Conservation (phyloP, 2,888 invertebrate species). For the Neocrepidodera transversa region DNA sequence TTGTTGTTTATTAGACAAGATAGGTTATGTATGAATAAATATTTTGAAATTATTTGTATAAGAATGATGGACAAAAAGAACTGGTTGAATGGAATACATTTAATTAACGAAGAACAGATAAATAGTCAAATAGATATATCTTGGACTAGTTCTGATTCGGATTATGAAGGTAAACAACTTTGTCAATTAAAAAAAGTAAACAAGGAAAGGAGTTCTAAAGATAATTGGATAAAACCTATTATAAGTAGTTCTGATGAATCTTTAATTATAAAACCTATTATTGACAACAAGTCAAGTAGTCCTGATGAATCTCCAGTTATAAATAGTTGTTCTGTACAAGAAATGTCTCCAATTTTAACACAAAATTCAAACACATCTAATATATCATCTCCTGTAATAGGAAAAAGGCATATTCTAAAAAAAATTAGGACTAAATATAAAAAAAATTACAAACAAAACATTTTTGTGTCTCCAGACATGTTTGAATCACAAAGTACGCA, state of each 20-base stretch:
- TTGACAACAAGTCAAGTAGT: neutral
- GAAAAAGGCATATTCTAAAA: slow-evolving; percentile 32
- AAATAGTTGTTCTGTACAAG: slow-evolving; percentile 30
- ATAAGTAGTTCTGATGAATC: too few relatives aligned
- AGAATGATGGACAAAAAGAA: slow-evolving; percentile 32
- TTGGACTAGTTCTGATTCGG: slow-evolving; percentile 46
- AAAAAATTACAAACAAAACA: slow-evolving; percentile 16
- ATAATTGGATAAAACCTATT: slow-evolving; percentile 26
- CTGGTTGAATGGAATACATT: slow-evolving; percentile 34
- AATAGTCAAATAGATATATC: slow-evolving; percentile 39
- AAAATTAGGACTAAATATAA: slow-evolving; percentile 31
- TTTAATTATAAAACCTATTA: neutral
- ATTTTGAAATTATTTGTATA: too few relatives aligned
- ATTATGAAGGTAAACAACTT: slow-evolving; percentile 30
- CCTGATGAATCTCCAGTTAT: slow-evolving; percentile 43
- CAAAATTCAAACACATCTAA: slow-evolving; percentile 5
- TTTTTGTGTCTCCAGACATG: slow-evolving; percentile 33
- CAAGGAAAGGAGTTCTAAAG: neutral
- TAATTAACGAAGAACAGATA: slow-evolving; percentile 28
- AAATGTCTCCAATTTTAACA: slow-evolving; percentile 43
- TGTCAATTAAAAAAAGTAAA: slow-evolving; percentile 5
- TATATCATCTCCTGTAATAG: slow-evolving; percentile 43
- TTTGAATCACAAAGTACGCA: slow-evolving; percentile 28
- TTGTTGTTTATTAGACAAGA: too few relatives aligned
- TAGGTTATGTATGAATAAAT: slow-evolving; percentile 12